Base-by-base conservation (phyloP, 2,113 vertebrate genomes). In the Balaeniceps rex region DNA sequence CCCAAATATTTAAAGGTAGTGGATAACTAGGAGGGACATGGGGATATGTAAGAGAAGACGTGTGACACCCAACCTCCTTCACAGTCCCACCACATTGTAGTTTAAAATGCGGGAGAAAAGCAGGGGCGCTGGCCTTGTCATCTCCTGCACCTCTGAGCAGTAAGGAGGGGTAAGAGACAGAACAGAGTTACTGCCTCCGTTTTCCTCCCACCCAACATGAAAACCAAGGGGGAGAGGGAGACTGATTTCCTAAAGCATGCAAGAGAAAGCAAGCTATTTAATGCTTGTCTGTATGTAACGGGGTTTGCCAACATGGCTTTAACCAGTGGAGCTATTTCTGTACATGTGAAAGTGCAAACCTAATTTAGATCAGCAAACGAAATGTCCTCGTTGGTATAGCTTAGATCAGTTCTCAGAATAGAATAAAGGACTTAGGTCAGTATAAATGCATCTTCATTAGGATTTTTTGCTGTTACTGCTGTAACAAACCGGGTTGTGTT, bases 321-420 rank as follows among this genome's bases (percentile, higher is more conserved):
- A 54, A 61, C 49, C 78, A 72, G 66, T 11, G 24, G 36, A 72
- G 19, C 71, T 70, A 63, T 86, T 94, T 93, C 85, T 83, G 89
- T 44, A 72, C 33, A 19, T 19, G 54, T 7, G 2, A 78, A 95
- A 78, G 66, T 46, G 40, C 75, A 92, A 88, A 77, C 71, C 33
- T 88, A 83, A 92, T 74, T 92, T 75, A 96, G 90, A 46, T 86
- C 22, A 29, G 70, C 13, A 10, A 97, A 65, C 57, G 34, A 91
- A 85, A 80, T 69, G 76, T 44, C 94, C 82, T 79, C 88, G 85
- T 78, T 90, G 82, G 81, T 80, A 14, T 78, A 88, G 63, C 68
- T 91, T 74, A 93, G 75, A 65, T 63, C 82, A 94, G 63, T 60
- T 74, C 88, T 92, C 75, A 69, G 94, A 92, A 93, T 4, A 96